Base-by-base conservation (phyloP, 2,888 invertebrate species). In the Mimas tiliae region DNA sequence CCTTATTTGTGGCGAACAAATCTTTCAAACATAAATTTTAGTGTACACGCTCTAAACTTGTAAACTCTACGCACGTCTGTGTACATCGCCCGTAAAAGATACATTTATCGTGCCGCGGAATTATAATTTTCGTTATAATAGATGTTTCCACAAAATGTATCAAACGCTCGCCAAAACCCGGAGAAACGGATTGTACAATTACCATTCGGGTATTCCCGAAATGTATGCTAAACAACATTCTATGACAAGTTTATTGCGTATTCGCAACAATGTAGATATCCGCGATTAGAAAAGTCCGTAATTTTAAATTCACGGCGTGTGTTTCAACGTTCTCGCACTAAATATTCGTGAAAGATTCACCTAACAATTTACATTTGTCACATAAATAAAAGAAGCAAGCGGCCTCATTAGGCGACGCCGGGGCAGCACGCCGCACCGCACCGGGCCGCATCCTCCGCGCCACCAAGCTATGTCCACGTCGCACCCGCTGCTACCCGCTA, bases 1-100 rank as follows among this genome's bases (percentile, higher is more conserved):
- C 87, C 89, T 93, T 93, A 93, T 93, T 93, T 93, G 93, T 93
- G 92, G 93, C 89, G 84, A 88, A 91, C 92, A 92, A 93, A 93
- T 93, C 92, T 91, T 88, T 88, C 84, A 87, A 84, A 88, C 93
- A 93, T 93, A 93, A 93, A 93, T 93, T 92, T 89, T 83, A 89
- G 80, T 86, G 83, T 90, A 91, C 92, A 92, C 88, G 90, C 86
- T 89, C 89, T 89, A 90, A 89, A 90, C 90, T 90, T 89, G 91
- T 92, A 89, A 88, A 91, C 85, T 86, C 82, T 87, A 88, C 87
- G 87, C 88, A 87, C 86, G 86, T 87, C 81, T 85, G 85, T 83
- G 81, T 83, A 83, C 79, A 80, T 79, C 70, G 79, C 72, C 81
- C 78, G 83, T 83, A 83, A 86, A 86, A 85, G 83, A 85, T 86